Conservation (phyloP, 2,888 invertebrate genomes). For the Harpalus rufipes region DNA sequence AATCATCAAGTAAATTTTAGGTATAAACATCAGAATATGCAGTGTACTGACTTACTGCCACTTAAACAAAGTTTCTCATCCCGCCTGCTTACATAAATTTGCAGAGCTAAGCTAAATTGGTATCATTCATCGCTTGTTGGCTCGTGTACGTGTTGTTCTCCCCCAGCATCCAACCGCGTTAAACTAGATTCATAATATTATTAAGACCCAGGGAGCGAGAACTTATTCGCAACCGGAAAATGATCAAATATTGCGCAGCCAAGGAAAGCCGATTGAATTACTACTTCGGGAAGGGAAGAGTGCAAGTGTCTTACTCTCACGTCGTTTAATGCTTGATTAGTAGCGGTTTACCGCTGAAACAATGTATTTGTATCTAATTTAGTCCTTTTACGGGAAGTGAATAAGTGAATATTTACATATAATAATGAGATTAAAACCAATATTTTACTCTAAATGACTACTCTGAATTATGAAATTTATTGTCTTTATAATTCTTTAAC, state of each 20-base stretch:
- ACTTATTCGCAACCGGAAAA: slow-evolving; percentile 63
- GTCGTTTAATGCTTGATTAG: slow-evolving; percentile 7
- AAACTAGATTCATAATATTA: slow-evolving; percentile 67
- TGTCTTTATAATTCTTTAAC: too few relatives aligned
- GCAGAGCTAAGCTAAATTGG: slow-evolving; percentile 10
- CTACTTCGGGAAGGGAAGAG: not conserved
- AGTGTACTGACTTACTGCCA: too few relatives aligned
- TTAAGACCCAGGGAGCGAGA: slow-evolving; percentile 56
- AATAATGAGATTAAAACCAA: too few relatives aligned
- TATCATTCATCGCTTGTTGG: slow-evolving; percentile 42
- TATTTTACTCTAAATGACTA: too few relatives aligned
- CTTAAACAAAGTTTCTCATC: not conserved
- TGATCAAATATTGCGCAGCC: slow-evolving; percentile 56
- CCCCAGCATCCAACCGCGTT: slow-evolving; percentile 42
- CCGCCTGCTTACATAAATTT: not conserved
- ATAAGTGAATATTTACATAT: too few relatives aligned
- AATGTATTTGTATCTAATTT: not conserved
- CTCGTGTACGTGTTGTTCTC: slow-evolving; percentile 2
- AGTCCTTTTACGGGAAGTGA: not conserved
- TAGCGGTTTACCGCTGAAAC: not conserved
- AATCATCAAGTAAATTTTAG: too few relatives aligned
- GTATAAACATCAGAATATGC: too few relatives aligned
- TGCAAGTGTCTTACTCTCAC: not conserved
- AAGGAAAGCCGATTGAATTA: slow-evolving; percentile 24
- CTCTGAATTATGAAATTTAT: too few relatives aligned